Conservation (phyloP, 2,888 invertebrate species). For the Nephrocerus scutellatus region DNA sequence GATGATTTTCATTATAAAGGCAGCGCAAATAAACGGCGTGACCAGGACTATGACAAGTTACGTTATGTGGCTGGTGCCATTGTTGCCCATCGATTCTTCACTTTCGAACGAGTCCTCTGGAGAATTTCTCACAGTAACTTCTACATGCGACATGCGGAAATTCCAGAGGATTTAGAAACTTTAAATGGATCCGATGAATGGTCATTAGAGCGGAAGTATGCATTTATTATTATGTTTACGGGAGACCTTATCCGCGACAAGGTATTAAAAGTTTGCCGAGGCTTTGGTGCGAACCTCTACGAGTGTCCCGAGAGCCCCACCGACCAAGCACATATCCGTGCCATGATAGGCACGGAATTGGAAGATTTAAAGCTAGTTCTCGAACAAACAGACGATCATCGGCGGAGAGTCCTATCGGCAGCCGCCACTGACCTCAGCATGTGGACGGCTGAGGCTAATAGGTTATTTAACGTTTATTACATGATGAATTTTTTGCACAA, state of each 20-base stretch:
- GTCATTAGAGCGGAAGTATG: constrained; percentile 68
- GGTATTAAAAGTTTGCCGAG: constrained; percentile 75
- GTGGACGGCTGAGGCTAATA: constrained; percentile 71
- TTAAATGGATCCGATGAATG: too few species aligned
- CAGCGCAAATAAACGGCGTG: neutral
- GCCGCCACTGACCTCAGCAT: constrained; percentile 43
- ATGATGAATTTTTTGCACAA: constrained; percentile 82
- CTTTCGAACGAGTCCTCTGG: constrained; percentile 95
- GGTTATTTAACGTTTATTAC: constrained; percentile 83
- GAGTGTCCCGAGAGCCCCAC: constrained; percentile 71
- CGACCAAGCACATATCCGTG: constrained; percentile 66
- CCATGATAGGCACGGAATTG: constrained; percentile 65
- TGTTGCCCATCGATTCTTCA: constrained; percentile 77
- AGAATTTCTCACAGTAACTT: constrained; percentile 92
- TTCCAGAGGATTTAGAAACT: too few species aligned
- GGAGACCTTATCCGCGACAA: constrained; percentile 70
- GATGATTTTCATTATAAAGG: constrained; percentile 25
- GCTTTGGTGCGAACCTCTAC: constrained; percentile 75
- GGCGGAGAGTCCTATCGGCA: constrained; percentile 57
- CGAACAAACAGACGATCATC: constrained; percentile 68
- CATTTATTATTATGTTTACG: constrained; percentile 70
- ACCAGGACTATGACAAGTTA: constrained; percentile 17
- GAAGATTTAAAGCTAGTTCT: constrained; percentile 67
- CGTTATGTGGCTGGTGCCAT: constrained; percentile 95
- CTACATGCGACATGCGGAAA: constrained; percentile 83